phyloP scores from a whole-genome alignment of 2,113 vertebrate species.

The Paracanthobrama guichenoti region DNA sequence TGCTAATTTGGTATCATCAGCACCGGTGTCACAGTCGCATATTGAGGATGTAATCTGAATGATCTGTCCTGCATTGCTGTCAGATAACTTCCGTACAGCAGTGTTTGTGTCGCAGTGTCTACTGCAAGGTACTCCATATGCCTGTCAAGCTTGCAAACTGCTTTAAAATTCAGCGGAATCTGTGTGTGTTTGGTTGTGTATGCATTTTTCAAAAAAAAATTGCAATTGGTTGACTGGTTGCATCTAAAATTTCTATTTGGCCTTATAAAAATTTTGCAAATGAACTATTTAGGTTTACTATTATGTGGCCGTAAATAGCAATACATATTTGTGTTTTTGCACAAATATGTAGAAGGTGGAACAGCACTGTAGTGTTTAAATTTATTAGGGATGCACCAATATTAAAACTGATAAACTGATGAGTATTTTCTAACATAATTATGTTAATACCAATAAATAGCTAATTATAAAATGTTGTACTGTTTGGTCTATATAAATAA shows the following conservation, averaged over 20 bases:
- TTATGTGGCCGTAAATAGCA: neutral
- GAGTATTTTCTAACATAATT: neutral
- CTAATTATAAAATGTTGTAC: neutral
- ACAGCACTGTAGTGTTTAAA: neutral
- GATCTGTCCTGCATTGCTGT: neutral
- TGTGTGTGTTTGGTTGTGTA: neutral
- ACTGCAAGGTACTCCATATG: constrained; percentile 17
- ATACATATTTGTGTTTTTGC: neutral
- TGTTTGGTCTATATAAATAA: neutral
- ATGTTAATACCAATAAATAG: neutral
- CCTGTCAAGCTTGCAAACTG: neutral
- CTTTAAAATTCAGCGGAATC: constrained; percentile 9
- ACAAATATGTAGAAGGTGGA: neutral
- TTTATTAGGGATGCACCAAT: neutral
- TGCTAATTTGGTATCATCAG: constrained; percentile 9
- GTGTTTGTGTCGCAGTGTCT: constrained; percentile 9
- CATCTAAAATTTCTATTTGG: neutral
- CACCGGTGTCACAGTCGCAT: neutral
- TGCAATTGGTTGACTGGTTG: neutral
- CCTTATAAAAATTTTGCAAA: neutral
- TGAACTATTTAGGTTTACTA: neutral
- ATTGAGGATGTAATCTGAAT: constrained; percentile 13
- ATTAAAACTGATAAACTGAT: neutral
- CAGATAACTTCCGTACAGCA: neutral
- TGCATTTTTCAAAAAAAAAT: neutral